Evolutionary conservation across 1,140 invertebrate species (phyloP).

Genomic region (Tetramorium alpestre): DNA sequence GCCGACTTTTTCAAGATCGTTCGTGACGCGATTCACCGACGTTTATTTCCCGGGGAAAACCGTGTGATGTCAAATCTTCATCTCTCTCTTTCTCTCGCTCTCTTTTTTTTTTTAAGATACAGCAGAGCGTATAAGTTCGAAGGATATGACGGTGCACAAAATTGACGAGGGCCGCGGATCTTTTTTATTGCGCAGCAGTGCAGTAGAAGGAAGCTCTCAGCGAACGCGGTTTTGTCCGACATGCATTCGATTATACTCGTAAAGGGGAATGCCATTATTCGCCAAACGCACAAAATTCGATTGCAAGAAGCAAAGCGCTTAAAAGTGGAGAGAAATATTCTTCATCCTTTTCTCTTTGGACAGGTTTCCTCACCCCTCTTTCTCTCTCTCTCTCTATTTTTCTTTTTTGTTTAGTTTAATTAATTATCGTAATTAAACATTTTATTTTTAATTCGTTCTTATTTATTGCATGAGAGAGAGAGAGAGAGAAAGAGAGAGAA

Average conservation of each 20-base stretch:
- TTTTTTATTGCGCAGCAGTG: constrained; percentile 31
- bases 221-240: constrained; percentile 34
- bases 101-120: constrained; percentile 9
- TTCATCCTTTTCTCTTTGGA: neutral
- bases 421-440: neutral
- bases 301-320: constrained; percentile 34
- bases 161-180: constrained; percentile 11
- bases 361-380: neutral
- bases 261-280: constrained; percentile 47
- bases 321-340: neutral
- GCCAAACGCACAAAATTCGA: constrained; percentile 46
- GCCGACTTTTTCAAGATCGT: constrained; percentile 46
- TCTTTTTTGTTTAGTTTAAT: neutral
- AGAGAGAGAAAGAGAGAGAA: neutral
- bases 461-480: neutral
- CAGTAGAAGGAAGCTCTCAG: constrained; percentile 36
- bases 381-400: neutral
- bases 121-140: constrained; percentile 26
- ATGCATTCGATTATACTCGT: constrained; percentile 50
- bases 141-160: constrained; percentile 24
- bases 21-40: constrained; percentile 32
- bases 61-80: neutral
- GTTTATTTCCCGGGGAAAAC: constrained; percentile 33
- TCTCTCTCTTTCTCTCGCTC: neutral
- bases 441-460: neutral